A percentile compares a stretch with the other conserved stretches of the same genome.
Evolutionary conservation across 2,113 vertebrate genomes (phyloP).

Genomic region (Gasterosteus aculeatus): DNA sequence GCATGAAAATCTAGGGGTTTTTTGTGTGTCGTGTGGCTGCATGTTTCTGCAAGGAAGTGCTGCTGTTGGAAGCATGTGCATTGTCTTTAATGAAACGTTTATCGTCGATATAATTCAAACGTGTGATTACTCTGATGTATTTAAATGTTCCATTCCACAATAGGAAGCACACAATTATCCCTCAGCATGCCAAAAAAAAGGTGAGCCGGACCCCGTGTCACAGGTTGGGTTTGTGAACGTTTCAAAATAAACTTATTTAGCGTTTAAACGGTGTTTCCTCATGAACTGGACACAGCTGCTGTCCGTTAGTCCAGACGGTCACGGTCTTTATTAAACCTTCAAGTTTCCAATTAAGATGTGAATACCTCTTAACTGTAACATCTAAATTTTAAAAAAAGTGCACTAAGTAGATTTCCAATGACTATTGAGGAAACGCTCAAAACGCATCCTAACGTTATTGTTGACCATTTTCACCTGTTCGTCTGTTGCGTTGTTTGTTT

Average conservation of each 20-base stretch:
- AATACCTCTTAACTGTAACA: background rate
- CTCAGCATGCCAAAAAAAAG: constrained; percentile 50
- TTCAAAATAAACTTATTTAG: constrained; percentile 10
- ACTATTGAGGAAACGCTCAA: constrained; percentile 38
- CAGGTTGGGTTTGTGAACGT: constrained; percentile 7
- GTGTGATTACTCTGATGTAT: constrained; percentile 16
- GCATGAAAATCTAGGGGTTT: constrained; percentile 15
- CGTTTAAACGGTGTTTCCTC: constrained; percentile 32
- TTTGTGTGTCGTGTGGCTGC: constrained; percentile 6
- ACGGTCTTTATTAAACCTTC: background rate
- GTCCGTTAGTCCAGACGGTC: background rate
- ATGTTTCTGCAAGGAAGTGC: background rate
- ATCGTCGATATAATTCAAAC: background rate
- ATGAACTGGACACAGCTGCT: background rate
- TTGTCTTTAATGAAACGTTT: background rate
- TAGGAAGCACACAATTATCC: constrained; percentile 37
- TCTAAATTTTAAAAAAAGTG: background rate
- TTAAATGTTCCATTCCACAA: constrained; percentile 30
- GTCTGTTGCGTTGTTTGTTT: constrained; percentile 29
- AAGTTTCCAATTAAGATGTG: background rate
- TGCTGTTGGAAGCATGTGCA: background rate
- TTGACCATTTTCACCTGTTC: background rate
- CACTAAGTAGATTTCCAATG: background rate
- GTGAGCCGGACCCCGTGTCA: constrained; percentile 38
- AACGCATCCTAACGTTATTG: constrained; percentile 12